Conservation (phyloP, 2,888 invertebrate species). For the Phasia obesa region DNA sequence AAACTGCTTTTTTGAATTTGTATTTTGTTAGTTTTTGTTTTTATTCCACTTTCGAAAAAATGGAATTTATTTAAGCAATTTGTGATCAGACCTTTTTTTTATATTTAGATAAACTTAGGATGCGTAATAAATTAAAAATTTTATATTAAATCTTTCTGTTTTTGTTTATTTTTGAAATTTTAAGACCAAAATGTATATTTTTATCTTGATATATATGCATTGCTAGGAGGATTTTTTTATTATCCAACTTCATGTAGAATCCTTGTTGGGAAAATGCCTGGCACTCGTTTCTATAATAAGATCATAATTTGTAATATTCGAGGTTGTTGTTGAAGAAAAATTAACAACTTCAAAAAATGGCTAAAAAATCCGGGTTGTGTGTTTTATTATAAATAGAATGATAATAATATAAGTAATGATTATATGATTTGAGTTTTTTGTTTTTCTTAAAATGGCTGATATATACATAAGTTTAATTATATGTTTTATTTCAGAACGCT, state of each 20-base stretch:
- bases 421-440: conserved; percentile 63
- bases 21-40: conserved; percentile 51
- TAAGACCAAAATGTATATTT: conserved; percentile 54
- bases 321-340: conserved; percentile 9
- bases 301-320: conserved; percentile 64
- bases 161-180: conserved; percentile 48
- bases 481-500: not conserved
- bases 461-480: conserved; percentile 65
- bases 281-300: conserved; percentile 7
- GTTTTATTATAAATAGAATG: conserved; percentile 68
- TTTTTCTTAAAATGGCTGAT: conserved; percentile 46
- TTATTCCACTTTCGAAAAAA: conserved; percentile 33
- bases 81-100: conserved; percentile 82
- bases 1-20: conserved; percentile 70
- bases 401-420: conserved; percentile 67
- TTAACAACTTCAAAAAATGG: conserved; percentile 51
- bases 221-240: conserved; percentile 18
- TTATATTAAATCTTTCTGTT: conserved; percentile 41
- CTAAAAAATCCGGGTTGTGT: conserved; percentile 40
- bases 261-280: conserved; percentile 11
- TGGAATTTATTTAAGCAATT: conserved; percentile 68
- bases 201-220: conserved; percentile 77
- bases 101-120: conserved; percentile 77
- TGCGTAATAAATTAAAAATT: conserved; percentile 75
- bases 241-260: conserved; percentile 15